A percentile compares a stretch with the other conserved stretches of the same genome.
phyloP scores from a whole-genome alignment of 2,797 vertebrate genomes.

The Podarcis lilfordi region DNA sequence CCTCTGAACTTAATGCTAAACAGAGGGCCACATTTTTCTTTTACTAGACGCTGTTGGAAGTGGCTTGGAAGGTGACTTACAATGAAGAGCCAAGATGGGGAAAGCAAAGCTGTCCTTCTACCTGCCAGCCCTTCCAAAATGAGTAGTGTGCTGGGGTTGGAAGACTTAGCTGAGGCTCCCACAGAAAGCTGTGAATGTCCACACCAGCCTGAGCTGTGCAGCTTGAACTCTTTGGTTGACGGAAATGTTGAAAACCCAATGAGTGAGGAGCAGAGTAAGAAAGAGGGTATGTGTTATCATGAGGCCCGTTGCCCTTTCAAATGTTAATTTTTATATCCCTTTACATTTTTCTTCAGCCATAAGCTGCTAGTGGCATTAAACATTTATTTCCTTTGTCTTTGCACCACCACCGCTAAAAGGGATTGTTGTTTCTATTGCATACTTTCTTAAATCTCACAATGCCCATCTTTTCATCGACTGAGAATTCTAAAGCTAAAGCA shows the following conservation, averaged over 20 bases:
- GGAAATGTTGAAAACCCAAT: constrained; percentile 25
- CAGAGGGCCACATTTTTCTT: constrained; percentile 8
- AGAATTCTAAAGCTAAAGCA: background rate
- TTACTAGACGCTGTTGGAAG: constrained; percentile 38
- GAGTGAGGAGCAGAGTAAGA: background rate
- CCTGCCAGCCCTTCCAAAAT: constrained; percentile 45
- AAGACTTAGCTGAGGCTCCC: constrained; percentile 22
- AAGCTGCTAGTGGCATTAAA: background rate
- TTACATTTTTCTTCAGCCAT: background rate
- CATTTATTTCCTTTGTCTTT: background rate
- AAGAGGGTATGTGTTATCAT: constrained; percentile 22
- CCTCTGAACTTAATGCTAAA: background rate
- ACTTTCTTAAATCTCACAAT: background rate
- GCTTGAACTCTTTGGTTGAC: constrained; percentile 1
- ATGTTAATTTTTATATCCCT: background rate
- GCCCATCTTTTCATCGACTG: background rate
- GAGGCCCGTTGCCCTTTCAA: background rate
- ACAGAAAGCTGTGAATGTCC: constrained; percentile 44
- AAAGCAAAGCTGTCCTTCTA: constrained; percentile 65
- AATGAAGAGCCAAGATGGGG: constrained; percentile 83
- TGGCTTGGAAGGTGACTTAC: background rate
- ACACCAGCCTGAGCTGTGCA: background rate
- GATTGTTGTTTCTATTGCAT: background rate
- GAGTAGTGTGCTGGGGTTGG: constrained; percentile 41
- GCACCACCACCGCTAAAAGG: too few species aligned